These are phyloP conservation scores for Hystrix cristata DNA, from an alignment of 2,113 vertebrate genomes.

Conservation along the genomic window DNA sequence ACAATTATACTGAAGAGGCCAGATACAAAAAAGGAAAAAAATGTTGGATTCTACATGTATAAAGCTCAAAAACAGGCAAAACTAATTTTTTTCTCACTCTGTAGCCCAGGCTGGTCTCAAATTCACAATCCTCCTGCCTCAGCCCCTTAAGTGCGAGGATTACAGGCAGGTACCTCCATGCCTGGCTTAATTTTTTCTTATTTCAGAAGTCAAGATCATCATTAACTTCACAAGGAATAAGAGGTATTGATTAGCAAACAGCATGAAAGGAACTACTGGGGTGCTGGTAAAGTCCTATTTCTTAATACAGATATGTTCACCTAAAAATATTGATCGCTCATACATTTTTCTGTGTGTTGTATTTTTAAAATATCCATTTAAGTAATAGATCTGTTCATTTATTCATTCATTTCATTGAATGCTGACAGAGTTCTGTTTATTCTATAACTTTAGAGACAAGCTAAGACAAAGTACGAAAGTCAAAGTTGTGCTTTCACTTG, in stretches of 20 bases:
- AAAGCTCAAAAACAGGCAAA: conserved; percentile 47
- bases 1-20: background rate
- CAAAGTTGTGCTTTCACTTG: background rate
- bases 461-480: background rate
- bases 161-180: background rate
- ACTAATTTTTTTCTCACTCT: background rate
- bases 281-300: background rate
- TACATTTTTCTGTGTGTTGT: background rate
- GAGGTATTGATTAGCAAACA: background rate
- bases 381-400: background rate
- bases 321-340: background rate
- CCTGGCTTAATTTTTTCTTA: background rate
- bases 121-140: background rate
- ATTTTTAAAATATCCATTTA: background rate
- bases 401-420: background rate
- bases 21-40: background rate
- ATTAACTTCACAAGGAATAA: background rate
- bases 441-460: background rate
- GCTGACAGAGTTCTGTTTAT: background rate
- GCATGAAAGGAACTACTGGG: background rate
- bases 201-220: background rate
- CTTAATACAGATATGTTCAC: background rate
- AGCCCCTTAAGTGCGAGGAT: background rate
- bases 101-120: too few species aligned
- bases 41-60: background rate